phyloP scores from a whole-genome alignment of 1,140 invertebrate species.

The Drosophila melanica region DNA sequence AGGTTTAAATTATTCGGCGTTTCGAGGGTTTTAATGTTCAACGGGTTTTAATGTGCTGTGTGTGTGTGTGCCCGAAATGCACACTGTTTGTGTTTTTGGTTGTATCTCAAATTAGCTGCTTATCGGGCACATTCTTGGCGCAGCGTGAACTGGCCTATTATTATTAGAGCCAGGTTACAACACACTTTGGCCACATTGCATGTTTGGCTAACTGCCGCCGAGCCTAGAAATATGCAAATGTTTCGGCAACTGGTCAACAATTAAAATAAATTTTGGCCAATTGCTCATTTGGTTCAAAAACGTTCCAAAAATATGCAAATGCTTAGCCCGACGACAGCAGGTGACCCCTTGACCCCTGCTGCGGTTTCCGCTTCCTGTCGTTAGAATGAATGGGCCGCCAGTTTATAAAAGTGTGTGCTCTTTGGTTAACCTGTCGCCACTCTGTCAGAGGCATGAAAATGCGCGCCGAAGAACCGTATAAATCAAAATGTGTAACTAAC shows the following conservation, averaged over 20 bases:
- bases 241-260: constrained; percentile 45
- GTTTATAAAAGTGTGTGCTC: constrained; percentile 23
- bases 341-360: constrained; percentile 49
- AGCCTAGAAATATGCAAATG: constrained; percentile 60
- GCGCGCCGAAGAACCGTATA: constrained; percentile 75
- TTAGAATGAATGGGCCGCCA: constrained; percentile 46
- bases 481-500: constrained; percentile 74
- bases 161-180: constrained; percentile 12
- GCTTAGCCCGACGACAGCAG: constrained; percentile 34
- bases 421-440: constrained; percentile 61
- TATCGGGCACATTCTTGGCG: constrained; percentile 71
- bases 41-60: constrained; percentile 68
- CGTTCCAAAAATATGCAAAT: constrained; percentile 72
- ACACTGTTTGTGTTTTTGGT: constrained; percentile 33
- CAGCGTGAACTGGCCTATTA: constrained; percentile 75
- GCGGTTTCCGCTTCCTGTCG: constrained; percentile 76
- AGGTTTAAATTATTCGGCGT: constrained; percentile 41
- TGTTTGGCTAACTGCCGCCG: constrained; percentile 21
- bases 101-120: constrained; percentile 78
- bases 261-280: constrained; percentile 81
- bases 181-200: constrained; percentile 37
- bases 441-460: constrained; percentile 81
- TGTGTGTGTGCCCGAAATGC: constrained; percentile 44
- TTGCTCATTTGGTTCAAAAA: constrained; percentile 78
- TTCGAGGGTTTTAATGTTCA: constrained; percentile 59